phyloP scores from a whole-genome alignment of 1,140 invertebrate species.

The Copidosoma floridanum region DNA sequence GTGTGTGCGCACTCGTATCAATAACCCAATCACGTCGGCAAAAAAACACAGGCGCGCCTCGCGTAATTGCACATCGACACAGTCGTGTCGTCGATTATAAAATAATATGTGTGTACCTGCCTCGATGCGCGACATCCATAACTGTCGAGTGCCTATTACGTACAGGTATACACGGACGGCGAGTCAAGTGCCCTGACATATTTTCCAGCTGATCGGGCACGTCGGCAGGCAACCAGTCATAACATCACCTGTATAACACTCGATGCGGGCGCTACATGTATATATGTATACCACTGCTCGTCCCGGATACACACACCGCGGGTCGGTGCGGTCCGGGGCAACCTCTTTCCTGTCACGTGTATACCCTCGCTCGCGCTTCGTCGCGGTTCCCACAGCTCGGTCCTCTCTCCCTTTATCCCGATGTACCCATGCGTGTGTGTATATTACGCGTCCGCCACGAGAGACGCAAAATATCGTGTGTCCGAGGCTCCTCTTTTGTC shows the following conservation, averaged over 20 bases:
- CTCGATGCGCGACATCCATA: too few relatives aligned
- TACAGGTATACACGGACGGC: too few relatives aligned
- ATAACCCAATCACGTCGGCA: too few relatives aligned
- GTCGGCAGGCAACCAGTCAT: neutral
- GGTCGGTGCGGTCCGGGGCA: slow-evolving; percentile 37
- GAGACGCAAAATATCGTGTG: slow-evolving; percentile 48
- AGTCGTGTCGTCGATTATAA: too few relatives aligned
- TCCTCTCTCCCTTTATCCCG: slow-evolving; percentile 35
- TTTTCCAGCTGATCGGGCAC: neutral
- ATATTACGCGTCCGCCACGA: slow-evolving; percentile 38
- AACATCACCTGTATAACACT: slow-evolving; percentile 4
- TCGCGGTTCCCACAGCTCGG: slow-evolving; percentile 30
- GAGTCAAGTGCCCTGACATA: neutral
- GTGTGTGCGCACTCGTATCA: too few relatives aligned
- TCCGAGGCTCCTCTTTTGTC: too few relatives aligned
- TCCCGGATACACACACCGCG: slow-evolving; percentile 44
- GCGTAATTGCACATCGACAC: too few relatives aligned
- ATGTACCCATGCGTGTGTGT: slow-evolving; percentile 36
- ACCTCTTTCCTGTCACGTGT: slow-evolving; percentile 49
- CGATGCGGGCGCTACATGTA: slow-evolving; percentile 6
- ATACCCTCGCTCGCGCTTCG: slow-evolving; percentile 8
- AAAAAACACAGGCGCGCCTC: too few relatives aligned
- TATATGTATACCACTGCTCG: too few relatives aligned
- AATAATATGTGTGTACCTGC: too few relatives aligned
- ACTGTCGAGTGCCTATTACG: too few relatives aligned